phyloP scores from a whole-genome alignment of 2,888 invertebrate genomes.

The Nemoura dubitans region DNA sequence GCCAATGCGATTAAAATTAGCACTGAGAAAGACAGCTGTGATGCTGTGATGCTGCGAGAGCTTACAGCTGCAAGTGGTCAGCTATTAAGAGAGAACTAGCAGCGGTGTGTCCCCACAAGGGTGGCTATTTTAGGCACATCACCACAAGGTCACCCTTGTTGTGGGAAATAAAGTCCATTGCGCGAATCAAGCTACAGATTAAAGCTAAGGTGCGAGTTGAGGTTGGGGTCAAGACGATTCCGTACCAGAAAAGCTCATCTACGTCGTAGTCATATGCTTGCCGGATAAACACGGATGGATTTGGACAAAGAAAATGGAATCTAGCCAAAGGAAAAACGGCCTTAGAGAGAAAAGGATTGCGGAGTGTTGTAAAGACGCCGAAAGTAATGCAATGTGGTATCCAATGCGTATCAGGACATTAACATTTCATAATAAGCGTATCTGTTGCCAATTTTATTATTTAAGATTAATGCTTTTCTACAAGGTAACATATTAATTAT shows the following conservation, averaged over 20 bases:
- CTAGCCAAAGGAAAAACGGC: background rate
- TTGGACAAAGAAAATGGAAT: conserved; percentile 12
- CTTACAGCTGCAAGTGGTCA: background rate
- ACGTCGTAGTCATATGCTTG: background rate
- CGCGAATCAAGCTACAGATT: background rate
- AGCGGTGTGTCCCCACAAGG: background rate
- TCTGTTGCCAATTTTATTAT: background rate
- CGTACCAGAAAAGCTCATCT: background rate
- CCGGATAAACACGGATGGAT: background rate
- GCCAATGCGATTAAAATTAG: background rate
- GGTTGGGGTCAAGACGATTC: background rate
- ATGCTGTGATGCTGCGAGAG: background rate
- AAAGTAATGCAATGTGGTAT: background rate
- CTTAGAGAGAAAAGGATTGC: background rate
- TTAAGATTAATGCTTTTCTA: background rate
- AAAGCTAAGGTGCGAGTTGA: background rate
- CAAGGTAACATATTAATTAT: background rate
- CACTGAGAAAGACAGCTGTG: background rate
- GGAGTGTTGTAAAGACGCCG: background rate
- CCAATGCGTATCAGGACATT: background rate
- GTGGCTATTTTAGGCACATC: background rate
- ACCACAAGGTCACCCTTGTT: background rate
- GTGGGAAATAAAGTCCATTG: background rate
- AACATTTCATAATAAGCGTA: background rate
- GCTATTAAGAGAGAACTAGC: background rate